These are phyloP conservation scores for Gadopsis marmoratus DNA, from an alignment of 2,797 vertebrate genomes.

Conservation along the genomic window DNA sequence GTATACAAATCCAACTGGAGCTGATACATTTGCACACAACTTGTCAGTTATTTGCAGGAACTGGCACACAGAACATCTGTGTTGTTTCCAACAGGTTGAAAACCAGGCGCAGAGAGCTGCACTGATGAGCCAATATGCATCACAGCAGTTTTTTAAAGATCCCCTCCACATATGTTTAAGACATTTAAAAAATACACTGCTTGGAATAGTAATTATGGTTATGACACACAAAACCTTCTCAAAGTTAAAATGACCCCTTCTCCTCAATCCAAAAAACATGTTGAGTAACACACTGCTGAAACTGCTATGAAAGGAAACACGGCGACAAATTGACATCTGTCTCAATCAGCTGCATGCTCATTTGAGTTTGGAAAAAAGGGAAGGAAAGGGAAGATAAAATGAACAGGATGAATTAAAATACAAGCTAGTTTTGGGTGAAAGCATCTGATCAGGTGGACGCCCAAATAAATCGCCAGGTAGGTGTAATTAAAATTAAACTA, in stretches of 20 bases:
- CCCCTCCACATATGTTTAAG: background rate
- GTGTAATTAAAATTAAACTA: conserved; percentile 41
- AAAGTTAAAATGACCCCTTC: background rate
- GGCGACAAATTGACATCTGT: background rate
- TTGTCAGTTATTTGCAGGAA: conserved; percentile 20
- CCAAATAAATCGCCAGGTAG: background rate
- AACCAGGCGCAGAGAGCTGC: background rate
- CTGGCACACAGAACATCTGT: conserved; percentile 8
- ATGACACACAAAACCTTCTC: background rate
- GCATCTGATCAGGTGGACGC: background rate
- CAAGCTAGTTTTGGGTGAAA: background rate
- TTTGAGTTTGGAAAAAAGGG: background rate
- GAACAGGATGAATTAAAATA: background rate
- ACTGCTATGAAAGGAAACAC: background rate
- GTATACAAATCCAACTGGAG: conserved; percentile 31
- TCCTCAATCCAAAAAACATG: background rate
- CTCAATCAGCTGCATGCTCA: conserved; percentile 1
- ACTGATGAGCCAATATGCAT: background rate
- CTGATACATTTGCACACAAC: conserved; percentile 18
- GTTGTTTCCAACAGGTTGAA: conserved; percentile 2
- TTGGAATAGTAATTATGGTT: background rate
- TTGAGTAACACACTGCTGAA: background rate
- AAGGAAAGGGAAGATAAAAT: background rate
- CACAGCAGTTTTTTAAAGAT: background rate
- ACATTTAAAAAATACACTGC: background rate